Percentiles rank a stretch among this genome's conserved stretches.
Conservation (phyloP, 2,888 invertebrate species). For the Drosophila merina region DNA sequence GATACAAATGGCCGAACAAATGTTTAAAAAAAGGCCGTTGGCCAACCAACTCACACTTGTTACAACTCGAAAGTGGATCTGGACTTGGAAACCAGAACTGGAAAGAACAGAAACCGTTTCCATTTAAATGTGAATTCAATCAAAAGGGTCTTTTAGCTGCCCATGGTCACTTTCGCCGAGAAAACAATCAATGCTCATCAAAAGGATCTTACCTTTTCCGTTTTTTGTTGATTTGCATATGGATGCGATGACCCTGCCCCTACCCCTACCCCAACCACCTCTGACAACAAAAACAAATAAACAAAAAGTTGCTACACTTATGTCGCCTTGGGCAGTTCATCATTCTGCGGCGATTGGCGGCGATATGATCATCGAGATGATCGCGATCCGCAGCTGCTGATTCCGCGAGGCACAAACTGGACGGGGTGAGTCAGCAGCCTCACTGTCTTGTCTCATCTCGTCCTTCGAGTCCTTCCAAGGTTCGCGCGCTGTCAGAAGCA, state of each 20-base stretch:
- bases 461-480: constrained; percentile 51
- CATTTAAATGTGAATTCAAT: constrained; percentile 76
- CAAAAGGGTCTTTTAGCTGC: constrained; percentile 51
- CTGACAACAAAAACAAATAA: constrained; percentile 63
- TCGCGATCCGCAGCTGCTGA: constrained; percentile 56
- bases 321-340: constrained; percentile 69
- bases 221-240: constrained; percentile 65
- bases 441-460: constrained; percentile 19
- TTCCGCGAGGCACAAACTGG: constrained; percentile 48
- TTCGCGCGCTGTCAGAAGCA: constrained; percentile 80
- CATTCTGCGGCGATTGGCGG: constrained; percentile 49
- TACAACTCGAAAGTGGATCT: constrained; percentile 48
- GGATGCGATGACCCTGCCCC: constrained; percentile 60
- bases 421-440: constrained; percentile 53
- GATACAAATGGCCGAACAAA: constrained; percentile 2
- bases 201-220: constrained; percentile 38
- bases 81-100: constrained; percentile 31
- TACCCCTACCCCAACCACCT: constrained; percentile 47
- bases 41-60: constrained; percentile 70
- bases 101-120: constrained; percentile 45
- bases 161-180: constrained; percentile 51
- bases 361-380: constrained; percentile 55
- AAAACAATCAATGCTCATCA: constrained; percentile 78
- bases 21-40: constrained; percentile 52
- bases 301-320: constrained; percentile 70